Percentiles rank a stretch among this genome's conserved stretches.
These are phyloP conservation scores for Charina bottae DNA, from an alignment of 2,113 vertebrate species.

Conservation along the genomic window DNA sequence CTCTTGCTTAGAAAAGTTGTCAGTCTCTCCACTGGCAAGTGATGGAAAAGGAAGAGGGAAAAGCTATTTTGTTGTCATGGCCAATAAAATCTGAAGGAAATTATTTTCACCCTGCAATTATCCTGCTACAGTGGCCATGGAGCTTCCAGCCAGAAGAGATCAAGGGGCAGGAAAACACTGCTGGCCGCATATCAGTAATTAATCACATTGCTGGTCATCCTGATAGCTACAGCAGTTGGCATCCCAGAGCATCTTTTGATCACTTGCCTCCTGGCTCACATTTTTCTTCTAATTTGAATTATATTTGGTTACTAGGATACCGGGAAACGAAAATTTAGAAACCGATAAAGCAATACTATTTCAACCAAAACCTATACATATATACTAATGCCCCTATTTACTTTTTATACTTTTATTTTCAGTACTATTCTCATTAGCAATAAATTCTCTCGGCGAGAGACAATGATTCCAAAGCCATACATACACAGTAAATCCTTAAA, in stretches of 20 bases:
- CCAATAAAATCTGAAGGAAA: neutral
- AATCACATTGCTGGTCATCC: neutral
- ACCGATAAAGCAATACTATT: neutral
- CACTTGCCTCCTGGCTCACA: neutral
- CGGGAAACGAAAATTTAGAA: neutral
- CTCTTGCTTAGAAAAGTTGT: neutral
- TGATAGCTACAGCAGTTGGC: neutral
- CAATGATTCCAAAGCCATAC: neutral
- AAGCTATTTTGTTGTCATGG: neutral
- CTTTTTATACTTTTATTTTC: neutral
- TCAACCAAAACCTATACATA: too few species aligned
- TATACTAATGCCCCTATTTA: neutral
- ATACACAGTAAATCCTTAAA: neutral
- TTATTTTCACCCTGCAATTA: neutral
- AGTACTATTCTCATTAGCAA: neutral
- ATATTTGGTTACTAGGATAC: neutral
- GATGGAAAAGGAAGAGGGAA: neutral
- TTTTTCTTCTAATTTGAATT: neutral
- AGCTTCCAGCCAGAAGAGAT: neutral
- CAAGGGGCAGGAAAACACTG: neutral
- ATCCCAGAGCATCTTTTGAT: neutral
- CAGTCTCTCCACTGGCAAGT: neutral
- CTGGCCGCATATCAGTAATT: neutral
- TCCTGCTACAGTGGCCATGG: neutral
- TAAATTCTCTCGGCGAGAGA: neutral